Conservation (phyloP, 2,113 vertebrate genomes). For the Tenrec ecaudatus region DNA sequence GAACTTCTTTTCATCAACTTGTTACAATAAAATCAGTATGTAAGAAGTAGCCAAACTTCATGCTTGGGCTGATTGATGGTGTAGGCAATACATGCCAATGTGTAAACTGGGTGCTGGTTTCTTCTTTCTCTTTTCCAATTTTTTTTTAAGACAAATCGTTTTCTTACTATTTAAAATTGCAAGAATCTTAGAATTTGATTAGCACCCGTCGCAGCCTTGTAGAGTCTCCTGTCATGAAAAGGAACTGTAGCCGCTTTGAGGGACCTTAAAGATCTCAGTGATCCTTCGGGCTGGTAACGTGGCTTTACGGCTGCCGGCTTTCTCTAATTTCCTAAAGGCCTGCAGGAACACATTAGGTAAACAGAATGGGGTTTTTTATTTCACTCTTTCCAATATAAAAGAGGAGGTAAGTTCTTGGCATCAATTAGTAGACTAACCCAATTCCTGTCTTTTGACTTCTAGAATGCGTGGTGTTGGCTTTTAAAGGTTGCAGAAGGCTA, state of each 20-base stretch:
- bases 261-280: too few species aligned
- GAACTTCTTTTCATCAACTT: slow-evolving; percentile 38
- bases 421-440: background rate
- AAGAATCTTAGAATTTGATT: too few species aligned
- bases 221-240: too few species aligned
- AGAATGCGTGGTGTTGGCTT: background rate
- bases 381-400: background rate
- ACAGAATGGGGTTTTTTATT: too few species aligned
- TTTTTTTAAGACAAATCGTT: background rate
- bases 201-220: too few species aligned
- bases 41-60: slow-evolving; percentile 7
- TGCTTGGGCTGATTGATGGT: background rate
- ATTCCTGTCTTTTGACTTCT: slow-evolving; percentile 37
- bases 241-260: too few species aligned
- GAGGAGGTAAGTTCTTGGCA: background rate
- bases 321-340: too few species aligned
- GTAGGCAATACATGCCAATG: background rate
- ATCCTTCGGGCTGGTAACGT: too few species aligned
- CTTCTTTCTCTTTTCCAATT: background rate
- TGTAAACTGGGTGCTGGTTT: background rate
- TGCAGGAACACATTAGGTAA: background rate
- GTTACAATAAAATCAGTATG: slow-evolving; percentile 52
- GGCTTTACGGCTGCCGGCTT: too few species aligned
- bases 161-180: too few species aligned
- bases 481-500: slow-evolving; percentile 4